Conservation (phyloP, 2,888 invertebrate species). For the Diogma glabrata region DNA sequence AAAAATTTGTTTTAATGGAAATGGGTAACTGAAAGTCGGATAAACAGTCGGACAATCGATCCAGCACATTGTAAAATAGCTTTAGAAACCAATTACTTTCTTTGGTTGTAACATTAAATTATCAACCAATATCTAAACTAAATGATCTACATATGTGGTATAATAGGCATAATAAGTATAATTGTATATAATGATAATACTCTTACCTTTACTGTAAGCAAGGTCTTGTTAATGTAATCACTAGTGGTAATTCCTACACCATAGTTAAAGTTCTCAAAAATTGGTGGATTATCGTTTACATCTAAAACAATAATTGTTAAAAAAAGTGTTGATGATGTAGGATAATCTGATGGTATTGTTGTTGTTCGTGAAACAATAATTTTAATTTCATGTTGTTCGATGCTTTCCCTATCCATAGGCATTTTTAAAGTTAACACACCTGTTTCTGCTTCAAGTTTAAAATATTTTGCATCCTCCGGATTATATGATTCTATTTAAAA, state of each 20-base stretch:
- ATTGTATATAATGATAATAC: too few species aligned
- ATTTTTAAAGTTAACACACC: slow-evolving; percentile 33
- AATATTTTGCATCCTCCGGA: slow-evolving; percentile 19
- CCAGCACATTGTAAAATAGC: too few species aligned
- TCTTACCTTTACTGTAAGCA: slow-evolving; percentile 39
- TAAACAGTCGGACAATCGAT: too few species aligned
- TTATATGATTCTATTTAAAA: slow-evolving; percentile 17
- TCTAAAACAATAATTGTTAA: slow-evolving; percentile 38
- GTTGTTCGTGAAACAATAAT: slow-evolving; percentile 41
- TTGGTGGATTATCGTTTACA: slow-evolving; percentile 45
- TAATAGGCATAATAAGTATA: too few species aligned
- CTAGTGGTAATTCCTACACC: slow-evolving; percentile 41
- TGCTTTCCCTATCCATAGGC: slow-evolving; percentile 38
- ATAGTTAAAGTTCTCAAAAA: slow-evolving; percentile 39
- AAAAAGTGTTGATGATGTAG: slow-evolving; percentile 30
- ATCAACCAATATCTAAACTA: too few species aligned
- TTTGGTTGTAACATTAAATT: too few species aligned
- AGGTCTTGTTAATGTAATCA: slow-evolving; percentile 37
- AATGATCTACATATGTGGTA: too few species aligned
- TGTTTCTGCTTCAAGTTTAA: slow-evolving; percentile 29
- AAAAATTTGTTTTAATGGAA: too few species aligned
- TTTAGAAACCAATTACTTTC: too few species aligned
- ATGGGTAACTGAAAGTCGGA: too few species aligned
- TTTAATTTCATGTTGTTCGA: slow-evolving; percentile 32
- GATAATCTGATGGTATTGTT: slow-evolving; percentile 24